These are phyloP conservation scores for Catalaphyllia jardinei DNA, from an alignment of 64 coral and sea anemone genomes.

Conservation along the genomic window DNA sequence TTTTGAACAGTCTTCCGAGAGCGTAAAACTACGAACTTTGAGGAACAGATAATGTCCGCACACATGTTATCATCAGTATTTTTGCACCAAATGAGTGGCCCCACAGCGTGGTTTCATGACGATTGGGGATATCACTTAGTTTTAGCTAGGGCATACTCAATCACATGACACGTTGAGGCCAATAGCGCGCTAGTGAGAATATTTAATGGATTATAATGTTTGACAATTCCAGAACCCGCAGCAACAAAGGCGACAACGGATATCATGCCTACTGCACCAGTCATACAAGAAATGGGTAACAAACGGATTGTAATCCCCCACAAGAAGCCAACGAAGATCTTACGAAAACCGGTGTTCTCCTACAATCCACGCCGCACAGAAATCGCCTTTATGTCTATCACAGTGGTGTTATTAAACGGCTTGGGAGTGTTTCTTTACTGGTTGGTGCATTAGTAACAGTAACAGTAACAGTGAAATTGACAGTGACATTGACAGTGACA, in stretches of 20 bases:
- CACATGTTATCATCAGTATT: too few relatives aligned
- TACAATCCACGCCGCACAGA: not conserved
- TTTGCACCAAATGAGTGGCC: too few relatives aligned
- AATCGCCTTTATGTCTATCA: not conserved
- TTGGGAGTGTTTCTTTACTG: not conserved
- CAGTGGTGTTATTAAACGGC: not conserved
- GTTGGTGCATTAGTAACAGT: not conserved
- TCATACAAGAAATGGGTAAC: not conserved
- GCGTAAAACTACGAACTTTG: too few relatives aligned
- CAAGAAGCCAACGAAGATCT: not conserved
- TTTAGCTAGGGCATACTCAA: too few relatives aligned
- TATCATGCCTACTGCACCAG: not conserved
- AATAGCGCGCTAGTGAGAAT: not conserved
- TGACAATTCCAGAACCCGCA: not conserved
- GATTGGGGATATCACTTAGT: too few relatives aligned
- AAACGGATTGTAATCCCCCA: not conserved
- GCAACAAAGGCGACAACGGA: not conserved
- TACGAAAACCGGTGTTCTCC: not conserved
- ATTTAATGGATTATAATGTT: not conserved
- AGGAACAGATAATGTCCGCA: too few relatives aligned
- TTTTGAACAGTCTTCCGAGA: too few relatives aligned
- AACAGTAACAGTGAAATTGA: too few relatives aligned
- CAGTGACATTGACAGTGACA: too few relatives aligned
- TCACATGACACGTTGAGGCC: too few relatives aligned
- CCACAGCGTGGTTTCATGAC: too few relatives aligned